Conservation (phyloP, 2,113 vertebrate genomes). For the Phalacrocorax brasilianus region DNA sequence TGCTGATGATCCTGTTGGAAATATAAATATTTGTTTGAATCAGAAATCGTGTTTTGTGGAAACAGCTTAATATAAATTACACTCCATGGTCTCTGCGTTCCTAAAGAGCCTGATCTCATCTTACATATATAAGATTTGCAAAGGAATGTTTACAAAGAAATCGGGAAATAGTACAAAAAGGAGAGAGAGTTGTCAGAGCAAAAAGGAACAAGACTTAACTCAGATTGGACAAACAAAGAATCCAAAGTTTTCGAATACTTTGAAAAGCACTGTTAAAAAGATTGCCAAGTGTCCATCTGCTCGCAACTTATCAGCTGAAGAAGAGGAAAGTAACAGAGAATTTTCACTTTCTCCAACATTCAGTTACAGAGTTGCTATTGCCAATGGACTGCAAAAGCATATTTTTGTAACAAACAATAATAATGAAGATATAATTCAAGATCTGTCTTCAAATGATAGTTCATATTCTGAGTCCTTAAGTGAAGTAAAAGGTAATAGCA, state of each 20-base stretch:
- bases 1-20: conserved; percentile 56
- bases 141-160: conserved; percentile 99
- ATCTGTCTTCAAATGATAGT: conserved; percentile 87
- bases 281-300: conserved; percentile 90
- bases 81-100: conserved; percentile 93
- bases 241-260: conserved; percentile 86
- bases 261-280: conserved; percentile 94
- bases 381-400: conserved; percentile 90
- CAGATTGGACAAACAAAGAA: conserved; percentile 79
- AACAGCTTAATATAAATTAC: conserved; percentile 70
- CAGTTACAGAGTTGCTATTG: conserved; percentile 96
- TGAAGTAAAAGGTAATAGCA: conserved; percentile 80
- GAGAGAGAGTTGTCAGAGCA: conserved; percentile 87
- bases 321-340: conserved; percentile 83
- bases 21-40: conserved; percentile 41
- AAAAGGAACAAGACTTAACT: conserved; percentile 84
- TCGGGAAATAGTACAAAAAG: conserved; percentile 90
- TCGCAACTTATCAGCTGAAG: conserved; percentile 87
- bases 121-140: conserved; percentile 93
- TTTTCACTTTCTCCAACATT: conserved; percentile 96
- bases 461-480: conserved; percentile 87
- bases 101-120: conserved; percentile 87
- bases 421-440: conserved; percentile 84
- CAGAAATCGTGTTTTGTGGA: conserved; percentile 35
- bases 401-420: conserved; percentile 77